These are phyloP conservation scores for Erannis defoliaria DNA, from an alignment of 2,888 invertebrate genomes.

Conservation along the genomic window DNA sequence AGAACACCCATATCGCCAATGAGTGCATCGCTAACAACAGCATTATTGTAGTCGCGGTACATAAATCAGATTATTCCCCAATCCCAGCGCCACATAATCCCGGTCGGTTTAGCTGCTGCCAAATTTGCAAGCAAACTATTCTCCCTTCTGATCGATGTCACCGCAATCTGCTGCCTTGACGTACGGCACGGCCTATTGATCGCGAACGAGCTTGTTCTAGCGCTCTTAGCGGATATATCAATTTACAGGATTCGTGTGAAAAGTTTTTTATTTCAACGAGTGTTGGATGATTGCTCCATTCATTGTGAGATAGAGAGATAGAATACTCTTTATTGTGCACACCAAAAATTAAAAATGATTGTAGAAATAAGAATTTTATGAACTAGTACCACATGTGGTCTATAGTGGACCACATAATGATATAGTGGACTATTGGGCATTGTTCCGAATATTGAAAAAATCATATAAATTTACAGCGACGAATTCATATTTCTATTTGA, in stretches of 20 bases:
- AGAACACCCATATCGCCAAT: constrained; percentile 23
- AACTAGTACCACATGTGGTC: too few relatives aligned
- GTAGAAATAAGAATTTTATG: too few relatives aligned
- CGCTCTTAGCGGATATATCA: constrained; percentile 15
- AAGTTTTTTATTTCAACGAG: constrained; percentile 1
- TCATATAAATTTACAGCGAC: too few relatives aligned
- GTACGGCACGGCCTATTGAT: constrained; percentile 60
- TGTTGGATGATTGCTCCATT: not conserved
- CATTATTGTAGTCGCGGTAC: constrained; percentile 51
- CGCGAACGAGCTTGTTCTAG: constrained; percentile 43
- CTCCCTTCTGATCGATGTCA: constrained; percentile 66
- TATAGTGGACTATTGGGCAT: too few relatives aligned
- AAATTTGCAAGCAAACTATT: constrained; percentile 75
- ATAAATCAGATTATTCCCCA: constrained; percentile 62
- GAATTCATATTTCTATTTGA: too few relatives aligned
- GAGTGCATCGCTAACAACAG: constrained; percentile 29
- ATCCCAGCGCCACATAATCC: constrained; percentile 62
- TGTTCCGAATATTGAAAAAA: too few relatives aligned
- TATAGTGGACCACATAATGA: too few relatives aligned
- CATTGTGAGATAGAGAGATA: not conserved
- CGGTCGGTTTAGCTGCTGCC: constrained; percentile 70
- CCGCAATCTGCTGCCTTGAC: constrained; percentile 70
- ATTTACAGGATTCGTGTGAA: constrained; percentile 14
- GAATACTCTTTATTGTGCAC: too few relatives aligned
- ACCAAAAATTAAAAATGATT: too few relatives aligned